phyloP scores from a whole-genome alignment of 2,113 vertebrate species.

The Centropus unirufus region DNA sequence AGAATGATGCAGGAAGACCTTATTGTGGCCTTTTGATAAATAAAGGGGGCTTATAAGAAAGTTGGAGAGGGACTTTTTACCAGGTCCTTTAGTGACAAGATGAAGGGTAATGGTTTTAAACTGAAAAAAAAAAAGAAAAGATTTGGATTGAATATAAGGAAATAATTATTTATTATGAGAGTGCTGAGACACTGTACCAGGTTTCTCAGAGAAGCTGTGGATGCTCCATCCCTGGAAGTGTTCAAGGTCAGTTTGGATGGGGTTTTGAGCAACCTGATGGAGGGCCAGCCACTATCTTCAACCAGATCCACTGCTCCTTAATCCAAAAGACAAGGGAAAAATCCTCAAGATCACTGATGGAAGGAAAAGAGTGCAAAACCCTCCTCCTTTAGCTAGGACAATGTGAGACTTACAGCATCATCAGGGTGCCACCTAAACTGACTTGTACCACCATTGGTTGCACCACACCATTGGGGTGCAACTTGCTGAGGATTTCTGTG shows the following conservation, averaged over 20 bases:
- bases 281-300: not conserved
- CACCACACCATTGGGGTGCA: not conserved
- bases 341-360: not conserved
- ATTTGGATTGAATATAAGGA: not conserved
- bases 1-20: not conserved
- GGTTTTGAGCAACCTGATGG: not conserved
- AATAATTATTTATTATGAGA: not conserved
- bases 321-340: not conserved
- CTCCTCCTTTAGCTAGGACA: not conserved
- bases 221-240: not conserved
- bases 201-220: not conserved
- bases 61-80: not conserved
- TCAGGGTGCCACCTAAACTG: not conserved
- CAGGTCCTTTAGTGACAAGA: not conserved
- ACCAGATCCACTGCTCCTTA: not conserved
- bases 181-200: not conserved
- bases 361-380: not conserved
- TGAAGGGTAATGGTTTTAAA: not conserved
- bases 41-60: not conserved
- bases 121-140: not conserved
- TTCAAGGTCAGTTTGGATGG: not conserved
- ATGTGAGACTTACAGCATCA: not conserved
- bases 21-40: fast-evolving
- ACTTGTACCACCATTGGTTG: not conserved
- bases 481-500: not conserved